Base-by-base conservation (phyloP, 1,140 invertebrate species). In the Scaptodrosophila lebanonensis region DNA sequence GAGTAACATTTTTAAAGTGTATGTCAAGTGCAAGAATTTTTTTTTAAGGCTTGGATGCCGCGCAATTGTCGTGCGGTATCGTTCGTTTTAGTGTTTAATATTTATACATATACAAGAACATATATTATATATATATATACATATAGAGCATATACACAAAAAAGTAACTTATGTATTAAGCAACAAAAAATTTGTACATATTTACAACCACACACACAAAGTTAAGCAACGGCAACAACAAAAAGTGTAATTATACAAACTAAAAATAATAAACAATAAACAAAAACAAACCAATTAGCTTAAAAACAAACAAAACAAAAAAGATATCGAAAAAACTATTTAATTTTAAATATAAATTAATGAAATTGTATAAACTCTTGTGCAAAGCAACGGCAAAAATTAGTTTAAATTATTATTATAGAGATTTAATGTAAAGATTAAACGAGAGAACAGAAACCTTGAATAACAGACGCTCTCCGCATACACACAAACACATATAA, bases 331-430 rank as follows among this genome's bases (percentile, higher is more conserved):
- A 76, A 79, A 73, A 66, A 44, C 22, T 66, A 66, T 52, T 54
- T 49, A 50, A 50, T 27, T 44, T 65, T 66, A 68, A 79, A 38
- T 16, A 66, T 79, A 82, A 82, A 82, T 82, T 73, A 82, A 82
- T 82, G n/a, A 82, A 79, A 82, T 65, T 82, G 73, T 79, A 66
- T 82, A 79, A 82, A 79, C 75, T 79, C 66, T 62, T 73, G 72
- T 77, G 67, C 73, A 71, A 76, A 70, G 72, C 64, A 25, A 8
- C 22, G 22, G 8, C 22, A 69, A 75, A 61, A 56, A 59, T 75
- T 79, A 79, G 75, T 70, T 82, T 79, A 79, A 79, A 82, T 79
- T 79, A 79, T 69, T 69, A 77, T 44, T 27, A 72, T 53, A 59
- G 15, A 51, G 57, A 53, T 33, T 33, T 25, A 57, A 58, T 57